Conservation (phyloP, 1,140 invertebrate species). For the Riptortus pedestris region DNA sequence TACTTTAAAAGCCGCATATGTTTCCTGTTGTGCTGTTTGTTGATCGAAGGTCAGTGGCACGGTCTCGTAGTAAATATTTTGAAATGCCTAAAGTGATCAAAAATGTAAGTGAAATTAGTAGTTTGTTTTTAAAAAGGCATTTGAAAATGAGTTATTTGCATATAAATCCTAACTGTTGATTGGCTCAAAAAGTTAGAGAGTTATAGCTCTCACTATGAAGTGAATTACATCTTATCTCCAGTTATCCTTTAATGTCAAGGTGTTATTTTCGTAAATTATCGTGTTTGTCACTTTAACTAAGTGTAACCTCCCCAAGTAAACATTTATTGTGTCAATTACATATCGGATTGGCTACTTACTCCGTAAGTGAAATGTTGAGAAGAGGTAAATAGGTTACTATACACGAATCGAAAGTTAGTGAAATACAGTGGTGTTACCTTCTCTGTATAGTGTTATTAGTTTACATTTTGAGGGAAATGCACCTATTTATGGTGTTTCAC, state of each 20-base stretch:
- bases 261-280: neutral
- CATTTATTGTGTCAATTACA: too few species aligned
- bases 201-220: neutral
- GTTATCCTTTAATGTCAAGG: neutral
- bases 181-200: neutral
- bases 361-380: too few species aligned
- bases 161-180: neutral
- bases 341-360: too few species aligned
- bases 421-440: neutral
- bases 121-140: neutral
- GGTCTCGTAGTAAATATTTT: constrained; percentile 32
- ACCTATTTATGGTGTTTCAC: too few species aligned
- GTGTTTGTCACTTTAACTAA: too few species aligned
- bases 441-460: too few species aligned
- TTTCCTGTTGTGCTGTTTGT: constrained; percentile 33
- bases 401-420: neutral
- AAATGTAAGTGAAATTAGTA: constrained; percentile 23
- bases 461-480: too few species aligned
- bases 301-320: too few species aligned
- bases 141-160: neutral
- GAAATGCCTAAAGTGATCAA: constrained; percentile 30
- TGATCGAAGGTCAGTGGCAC: constrained; percentile 35
- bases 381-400: constrained; percentile 14
- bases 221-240: neutral
- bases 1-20: constrained; percentile 28